Conservation (phyloP, 2,797 vertebrate genomes). For the Phrynocephalus guinanensis region DNA sequence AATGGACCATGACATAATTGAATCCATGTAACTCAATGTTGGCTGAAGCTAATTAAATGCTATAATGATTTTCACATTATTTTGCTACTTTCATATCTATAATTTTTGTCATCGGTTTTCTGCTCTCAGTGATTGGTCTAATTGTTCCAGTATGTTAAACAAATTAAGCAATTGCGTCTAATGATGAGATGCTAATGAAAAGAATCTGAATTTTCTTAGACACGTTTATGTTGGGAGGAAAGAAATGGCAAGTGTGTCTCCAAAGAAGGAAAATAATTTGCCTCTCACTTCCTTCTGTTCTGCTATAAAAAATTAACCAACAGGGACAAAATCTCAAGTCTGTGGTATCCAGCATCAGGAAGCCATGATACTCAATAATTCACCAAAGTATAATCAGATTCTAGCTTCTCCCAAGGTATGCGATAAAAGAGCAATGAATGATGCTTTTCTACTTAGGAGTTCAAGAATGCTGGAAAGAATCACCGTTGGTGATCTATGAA, state of each 20-base stretch:
- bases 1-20: neutral
- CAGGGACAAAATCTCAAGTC: neutral
- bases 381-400: neutral
- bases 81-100: too few relatives aligned
- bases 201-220: neutral
- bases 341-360: neutral
- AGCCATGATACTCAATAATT: constrained; percentile 1
- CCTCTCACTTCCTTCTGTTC: neutral
- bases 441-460: neutral
- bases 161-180: neutral
- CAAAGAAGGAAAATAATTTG: neutral
- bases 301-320: neutral
- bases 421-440: neutral
- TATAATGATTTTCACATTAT: neutral
- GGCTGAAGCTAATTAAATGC: neutral
- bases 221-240: neutral
- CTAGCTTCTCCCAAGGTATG: neutral
- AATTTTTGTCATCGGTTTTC: too few relatives aligned
- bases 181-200: neutral
- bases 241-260: neutral
- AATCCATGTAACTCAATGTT: too few relatives aligned
- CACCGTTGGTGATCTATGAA: neutral
- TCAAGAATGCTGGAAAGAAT: constrained; percentile 1
- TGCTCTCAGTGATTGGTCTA: neutral
- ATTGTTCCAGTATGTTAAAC: neutral